Base-by-base conservation (phyloP, 2,888 invertebrate species). In the Amphipyra berbera region DNA sequence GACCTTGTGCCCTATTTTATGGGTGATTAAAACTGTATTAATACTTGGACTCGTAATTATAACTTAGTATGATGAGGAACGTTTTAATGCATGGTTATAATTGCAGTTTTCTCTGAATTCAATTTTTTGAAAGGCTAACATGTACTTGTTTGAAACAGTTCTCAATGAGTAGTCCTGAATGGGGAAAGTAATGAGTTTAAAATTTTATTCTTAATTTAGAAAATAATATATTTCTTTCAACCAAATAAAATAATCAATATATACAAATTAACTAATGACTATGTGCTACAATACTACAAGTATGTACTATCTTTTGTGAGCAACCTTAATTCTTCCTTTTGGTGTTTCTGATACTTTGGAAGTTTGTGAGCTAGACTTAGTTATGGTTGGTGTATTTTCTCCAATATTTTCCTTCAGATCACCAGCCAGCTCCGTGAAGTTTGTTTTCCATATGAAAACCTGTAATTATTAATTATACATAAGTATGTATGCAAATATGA, bases 381-480 rank as follows among this genome's bases (percentile, higher is more conserved):
- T 78, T 52, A 81, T 65, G 33, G 83, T 61, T 42, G 83, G 68
- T 55, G 73, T 63, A 76, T 88, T 90, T 49, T 88, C 84, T 37
- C 68, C 79, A 8, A 87, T 56, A 82, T 94, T 94, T 71, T 94
- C 94, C 66, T 93, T 92, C 33, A 69, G 59, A 41, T 91, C 91
- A 82, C 69, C 85, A 49, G 81, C 82, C 41, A 93, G 80, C 71
- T 91, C 88, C 60, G 92, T 91, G 71, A 95, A 95, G 78, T 95
- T 95, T 12, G 95, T 95, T 84, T 93, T 95, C 95, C 95, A 95
- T 57, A 95, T 83, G 71, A 95, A 92, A 8, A 95, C 91, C 95
- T 95, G 82, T 14, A 91, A 91, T 35, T 13, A 55, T 55, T 38
- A 49, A 8, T 47, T 52, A 33, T 42, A 30, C 5, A 49, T 27